Conservation (phyloP, 2,888 invertebrate species). For the Panopea generosa region DNA sequence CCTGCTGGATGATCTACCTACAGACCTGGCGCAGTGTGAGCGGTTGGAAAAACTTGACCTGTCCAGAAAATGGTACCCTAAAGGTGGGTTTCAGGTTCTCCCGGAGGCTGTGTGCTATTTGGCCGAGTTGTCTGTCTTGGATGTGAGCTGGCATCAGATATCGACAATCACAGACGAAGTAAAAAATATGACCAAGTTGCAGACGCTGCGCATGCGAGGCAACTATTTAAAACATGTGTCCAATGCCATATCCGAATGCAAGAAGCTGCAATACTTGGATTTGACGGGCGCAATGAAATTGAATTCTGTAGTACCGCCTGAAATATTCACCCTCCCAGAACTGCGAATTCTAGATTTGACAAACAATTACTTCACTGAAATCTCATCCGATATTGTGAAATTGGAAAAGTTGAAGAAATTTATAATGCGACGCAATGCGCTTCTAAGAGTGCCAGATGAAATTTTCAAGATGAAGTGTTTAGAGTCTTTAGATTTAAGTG, state of each 20-base stretch:
- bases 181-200: constrained; percentile 73
- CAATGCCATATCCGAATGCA: constrained; percentile 72
- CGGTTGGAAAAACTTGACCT: constrained; percentile 74
- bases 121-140: constrained; percentile 70
- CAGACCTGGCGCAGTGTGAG: constrained; percentile 71
- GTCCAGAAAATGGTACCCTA: constrained; percentile 80
- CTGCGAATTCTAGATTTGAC: constrained; percentile 74
- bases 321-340: constrained; percentile 73
- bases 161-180: constrained; percentile 76
- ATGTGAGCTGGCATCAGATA: constrained; percentile 80
- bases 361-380: constrained; percentile 79
- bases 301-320: constrained; percentile 73
- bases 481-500: constrained; percentile 75
- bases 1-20: constrained; percentile 70
- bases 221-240: constrained; percentile 77
- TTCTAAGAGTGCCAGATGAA: constrained; percentile 76
- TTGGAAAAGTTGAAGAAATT: constrained; percentile 72
- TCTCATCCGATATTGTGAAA: constrained; percentile 73
- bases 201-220: constrained; percentile 74
- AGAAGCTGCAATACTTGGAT: constrained; percentile 71
- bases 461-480: constrained; percentile 74
- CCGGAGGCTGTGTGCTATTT: constrained; percentile 74
- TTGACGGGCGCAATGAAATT: constrained; percentile 78
- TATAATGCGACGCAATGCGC: constrained; percentile 77
- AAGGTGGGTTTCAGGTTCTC: constrained; percentile 71